phyloP scores from a whole-genome alignment of 2,888 invertebrate species.

The Rhimphoctona megacephalus region DNA sequence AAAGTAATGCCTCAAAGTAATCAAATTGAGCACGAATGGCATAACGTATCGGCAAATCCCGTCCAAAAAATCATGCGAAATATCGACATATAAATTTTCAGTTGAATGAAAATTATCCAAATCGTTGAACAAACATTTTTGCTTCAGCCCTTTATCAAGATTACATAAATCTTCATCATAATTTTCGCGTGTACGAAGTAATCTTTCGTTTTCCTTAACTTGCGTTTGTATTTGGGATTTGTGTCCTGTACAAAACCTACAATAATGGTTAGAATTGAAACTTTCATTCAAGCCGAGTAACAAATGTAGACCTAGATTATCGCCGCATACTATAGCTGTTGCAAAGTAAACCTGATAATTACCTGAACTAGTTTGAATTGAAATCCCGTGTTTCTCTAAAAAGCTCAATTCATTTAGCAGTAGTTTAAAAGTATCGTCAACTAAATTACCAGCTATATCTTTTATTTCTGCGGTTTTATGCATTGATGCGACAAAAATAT shows the following conservation, averaged over 20 bases:
- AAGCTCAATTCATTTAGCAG: constrained; percentile 59
- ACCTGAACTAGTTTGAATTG: constrained; percentile 41
- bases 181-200: constrained; percentile 49
- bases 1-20: constrained; percentile 44
- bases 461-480: constrained; percentile 35
- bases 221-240: constrained; percentile 40
- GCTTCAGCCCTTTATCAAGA: constrained; percentile 39
- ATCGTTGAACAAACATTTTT: constrained; percentile 41
- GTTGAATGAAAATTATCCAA: constrained; percentile 50
- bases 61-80: constrained; percentile 65
- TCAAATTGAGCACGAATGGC: constrained; percentile 34
- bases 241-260: constrained; percentile 59
- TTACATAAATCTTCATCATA: constrained; percentile 39
- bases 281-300: constrained; percentile 67
- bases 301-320: constrained; percentile 68
- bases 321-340: constrained; percentile 57
- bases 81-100: constrained; percentile 55
- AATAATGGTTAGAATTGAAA: constrained; percentile 66
- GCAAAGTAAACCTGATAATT: constrained; percentile 59
- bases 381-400: constrained; percentile 66
- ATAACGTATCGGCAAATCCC: constrained; percentile 55
- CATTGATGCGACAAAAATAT: constrained; percentile 57
- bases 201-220: constrained; percentile 35
- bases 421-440: constrained; percentile 53
- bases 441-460: background rate